Percentiles rank a stretch among this genome's conserved stretches.
Conservation (phyloP, 2,113 vertebrate genomes). For the Cricetomys ansorgei region DNA sequence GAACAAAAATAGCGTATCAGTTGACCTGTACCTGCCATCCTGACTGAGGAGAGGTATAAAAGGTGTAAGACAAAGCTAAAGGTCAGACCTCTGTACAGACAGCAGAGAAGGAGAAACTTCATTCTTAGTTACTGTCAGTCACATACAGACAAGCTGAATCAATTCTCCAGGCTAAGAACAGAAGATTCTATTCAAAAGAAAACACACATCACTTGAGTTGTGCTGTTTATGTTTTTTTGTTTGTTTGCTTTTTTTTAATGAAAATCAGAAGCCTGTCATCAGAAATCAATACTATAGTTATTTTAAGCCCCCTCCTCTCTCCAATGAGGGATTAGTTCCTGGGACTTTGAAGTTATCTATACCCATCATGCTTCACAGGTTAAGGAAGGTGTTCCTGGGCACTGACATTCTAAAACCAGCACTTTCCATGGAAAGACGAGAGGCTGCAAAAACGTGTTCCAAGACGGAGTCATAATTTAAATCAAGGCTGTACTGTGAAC, state of each 20-base stretch:
- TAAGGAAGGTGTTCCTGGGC: background rate
- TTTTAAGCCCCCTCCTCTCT: background rate
- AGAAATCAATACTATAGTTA: constrained; percentile 26
- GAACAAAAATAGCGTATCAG: background rate
- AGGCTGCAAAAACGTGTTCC: background rate
- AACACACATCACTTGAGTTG: background rate
- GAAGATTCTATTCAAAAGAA: constrained; percentile 36
- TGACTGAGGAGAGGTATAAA: background rate
- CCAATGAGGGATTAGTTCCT: background rate
- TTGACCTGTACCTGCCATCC: constrained; percentile 24
- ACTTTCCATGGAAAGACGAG: background rate
- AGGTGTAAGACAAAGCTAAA: constrained; percentile 13
- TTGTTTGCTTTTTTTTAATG: constrained; percentile 45
- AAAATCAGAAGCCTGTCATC: constrained; percentile 45
- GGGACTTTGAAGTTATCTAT: background rate
- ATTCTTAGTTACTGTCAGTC: background rate
- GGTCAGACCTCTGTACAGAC: background rate
- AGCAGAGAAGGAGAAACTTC: background rate
- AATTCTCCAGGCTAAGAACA: background rate
- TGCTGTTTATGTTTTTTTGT: too few relatives aligned
- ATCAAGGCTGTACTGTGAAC: background rate
- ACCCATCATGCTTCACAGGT: background rate
- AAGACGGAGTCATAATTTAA: background rate
- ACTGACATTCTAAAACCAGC: constrained; percentile 8
- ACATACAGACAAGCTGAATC: background rate